phyloP scores from a whole-genome alignment of 2,888 invertebrate species.

The Eustalomyia histrio region DNA sequence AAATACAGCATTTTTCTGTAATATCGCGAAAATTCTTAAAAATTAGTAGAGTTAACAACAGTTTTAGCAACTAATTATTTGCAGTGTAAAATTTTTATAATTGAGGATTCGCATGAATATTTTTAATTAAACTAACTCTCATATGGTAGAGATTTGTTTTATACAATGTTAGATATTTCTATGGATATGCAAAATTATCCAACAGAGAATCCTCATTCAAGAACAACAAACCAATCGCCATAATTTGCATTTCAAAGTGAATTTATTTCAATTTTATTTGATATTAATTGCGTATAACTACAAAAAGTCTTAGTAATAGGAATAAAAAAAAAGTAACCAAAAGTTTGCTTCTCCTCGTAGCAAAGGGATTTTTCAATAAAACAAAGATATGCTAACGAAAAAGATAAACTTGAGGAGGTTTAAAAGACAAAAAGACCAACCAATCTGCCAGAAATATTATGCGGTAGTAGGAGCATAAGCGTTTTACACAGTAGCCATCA shows the following conservation, averaged over 20 bases:
- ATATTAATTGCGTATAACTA: constrained; percentile 79
- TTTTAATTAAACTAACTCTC: constrained; percentile 36
- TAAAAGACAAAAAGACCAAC: constrained; percentile 12
- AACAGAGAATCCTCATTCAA: constrained; percentile 13
- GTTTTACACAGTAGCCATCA: constrained; percentile 51
- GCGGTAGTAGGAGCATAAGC: constrained; percentile 34
- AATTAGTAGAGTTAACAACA: too few relatives aligned
- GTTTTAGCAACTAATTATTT: too few relatives aligned
- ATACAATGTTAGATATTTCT: background rate
- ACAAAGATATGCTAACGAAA: constrained; percentile 44
- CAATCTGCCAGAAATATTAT: too few relatives aligned
- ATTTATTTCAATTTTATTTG: constrained; percentile 80
- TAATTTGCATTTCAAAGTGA: constrained; percentile 76
- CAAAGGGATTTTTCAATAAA: constrained; percentile 54
- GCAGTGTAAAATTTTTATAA: too few relatives aligned
- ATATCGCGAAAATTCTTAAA: too few relatives aligned
- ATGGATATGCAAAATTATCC: constrained; percentile 1
- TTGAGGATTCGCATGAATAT: too few relatives aligned
- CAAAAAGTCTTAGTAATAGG: constrained; percentile 41
- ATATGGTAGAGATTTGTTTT: constrained; percentile 43
- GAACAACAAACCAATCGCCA: constrained; percentile 69
- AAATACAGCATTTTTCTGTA: too few relatives aligned
- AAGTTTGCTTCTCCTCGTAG: constrained; percentile 14
- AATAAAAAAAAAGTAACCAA: constrained; percentile 37
- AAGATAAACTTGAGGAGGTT: constrained; percentile 37